Evolutionary conservation across 1,140 invertebrate species (phyloP), one percentile per base, ranked within the genome.

Genomic region (Aphaenogaster floridana): DNA sequence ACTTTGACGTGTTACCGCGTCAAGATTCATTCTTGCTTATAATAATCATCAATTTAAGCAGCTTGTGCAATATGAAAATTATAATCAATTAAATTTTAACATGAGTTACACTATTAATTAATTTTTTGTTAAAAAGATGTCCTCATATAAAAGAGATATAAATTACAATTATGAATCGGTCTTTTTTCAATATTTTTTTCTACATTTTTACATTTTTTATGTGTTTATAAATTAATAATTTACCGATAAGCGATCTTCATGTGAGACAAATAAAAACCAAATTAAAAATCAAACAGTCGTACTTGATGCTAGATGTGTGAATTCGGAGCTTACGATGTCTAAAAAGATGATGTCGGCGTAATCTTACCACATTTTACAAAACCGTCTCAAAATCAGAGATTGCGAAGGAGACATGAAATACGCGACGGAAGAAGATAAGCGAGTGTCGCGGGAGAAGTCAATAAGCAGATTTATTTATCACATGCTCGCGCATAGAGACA

Each of bases 381-480:
- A 83, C 64, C 52, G 6, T 57, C 45, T 86, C 61, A 86, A 86
- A 79, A 63, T 28, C 61, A 48, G 17, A 79, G 83, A 79, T 78
- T 50, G 74, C 74, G 34, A 34, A 79, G 21, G 28, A 66, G 7
- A 9, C 34, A 8, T 21, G 36, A 63, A 57, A 64, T 13, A 45
- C 11, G n/a, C 36, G 83, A 34, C 48, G 34, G 34, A 86, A 45
- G 36, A 86, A 66, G 48, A 21, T 66, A 79, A 66, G 61, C 21
- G 28, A 64, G 74, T 66, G 39, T 42, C 74, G 45, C 36, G 34
- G 52, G 34, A 80, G 42, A 57, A 87, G 63, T 84, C 77, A 89
- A 90, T 90, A 90, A 90, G 89, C 88, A 90, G 89, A 90, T 89
- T 90, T 90, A 90, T 90, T 90, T 90, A 89, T 90, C 78, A 89